Base-by-base conservation (phyloP, 2,888 invertebrate species). In the Xylocampa areola region DNA sequence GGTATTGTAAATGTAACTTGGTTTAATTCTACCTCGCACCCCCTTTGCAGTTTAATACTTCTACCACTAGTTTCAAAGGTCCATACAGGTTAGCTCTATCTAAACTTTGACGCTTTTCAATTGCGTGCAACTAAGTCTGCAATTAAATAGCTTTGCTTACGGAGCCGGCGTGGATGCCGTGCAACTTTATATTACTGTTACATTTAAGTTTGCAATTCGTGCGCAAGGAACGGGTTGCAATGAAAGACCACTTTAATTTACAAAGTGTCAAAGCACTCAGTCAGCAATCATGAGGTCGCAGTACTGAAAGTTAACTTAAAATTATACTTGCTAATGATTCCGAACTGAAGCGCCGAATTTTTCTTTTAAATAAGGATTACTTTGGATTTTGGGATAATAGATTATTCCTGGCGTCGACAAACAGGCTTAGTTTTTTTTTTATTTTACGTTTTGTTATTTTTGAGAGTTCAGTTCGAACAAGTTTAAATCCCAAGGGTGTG, bases 261-360 rank as follows among this genome's bases (percentile, higher is more conserved):
- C 40, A 35, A 67, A 67, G 59, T 59, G 65, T 59, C 44, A 48
- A 69, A 54, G 65, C 59, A 36, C 23, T 32, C 27, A 40, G 23
- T 44, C 7, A 2, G 33, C 14, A 54, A 27, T 29, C 27, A 30
- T 27, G 36, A 58, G 40, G 21, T 53, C 40, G 33, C 14, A 39
- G 39, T 41, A 54, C 30, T 50, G 21, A 43, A 53, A 50, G 19
- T 50, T 52, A 45, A 29, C 30, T 44, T 4, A 11, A 27, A 27
- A 51, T 67, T 67, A 17, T 40, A 72, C 49, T 67, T 67, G 54
- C 51, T 53, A 68, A 68, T 35, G 65, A 62, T 41, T 50, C 11
- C 25, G 14, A 30, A 54, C 21, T 35, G 25, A 17, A 37, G 30
- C 45, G 29, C 10, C 23, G 50, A 47, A 63, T 57, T 63, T 52